Evolutionary conservation across 2,797 vertebrate species (phyloP).

Genomic region (Pelochelys cantorii): DNA sequence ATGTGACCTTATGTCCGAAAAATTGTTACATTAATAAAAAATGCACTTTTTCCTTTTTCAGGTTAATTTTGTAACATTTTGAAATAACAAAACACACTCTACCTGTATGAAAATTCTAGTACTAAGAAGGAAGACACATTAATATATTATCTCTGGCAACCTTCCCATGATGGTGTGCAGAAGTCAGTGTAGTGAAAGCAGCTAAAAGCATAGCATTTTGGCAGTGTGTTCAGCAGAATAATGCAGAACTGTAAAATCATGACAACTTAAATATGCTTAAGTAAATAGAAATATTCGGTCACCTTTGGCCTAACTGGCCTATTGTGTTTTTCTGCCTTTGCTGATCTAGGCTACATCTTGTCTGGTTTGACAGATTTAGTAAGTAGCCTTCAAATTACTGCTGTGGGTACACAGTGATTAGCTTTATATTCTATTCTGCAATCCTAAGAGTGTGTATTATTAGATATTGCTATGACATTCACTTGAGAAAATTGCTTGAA

Average conservation of each 20-base stretch:
- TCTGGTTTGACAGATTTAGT: constrained; percentile 48
- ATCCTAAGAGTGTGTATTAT: constrained; percentile 5
- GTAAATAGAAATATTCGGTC: constrained; percentile 40
- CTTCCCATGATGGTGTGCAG: neutral
- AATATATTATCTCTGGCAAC: neutral
- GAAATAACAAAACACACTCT: constrained; percentile 3
- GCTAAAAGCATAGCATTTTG: neutral
- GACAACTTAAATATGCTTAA: constrained; percentile 37
- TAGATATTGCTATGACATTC: constrained; percentile 47
- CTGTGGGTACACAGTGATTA: constrained; percentile 58
- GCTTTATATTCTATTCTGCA: constrained; percentile 58
- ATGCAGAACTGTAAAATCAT: constrained; percentile 14
- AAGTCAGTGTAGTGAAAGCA: constrained; percentile 13
- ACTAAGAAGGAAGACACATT: neutral
- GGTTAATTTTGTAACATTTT: constrained; percentile 36
- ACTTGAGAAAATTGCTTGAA: constrained; percentile 46
- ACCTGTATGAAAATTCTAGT: constrained; percentile 28
- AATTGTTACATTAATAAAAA: constrained; percentile 40
- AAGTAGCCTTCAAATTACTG: constrained; percentile 62
- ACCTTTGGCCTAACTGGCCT: constrained; percentile 5
- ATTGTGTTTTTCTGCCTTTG: constrained; percentile 11
- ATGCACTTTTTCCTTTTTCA: constrained; percentile 18
- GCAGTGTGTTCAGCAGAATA: neutral
- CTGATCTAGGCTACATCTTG: constrained; percentile 34
- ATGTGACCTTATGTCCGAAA: constrained; percentile 54